Percentiles rank a stretch among this genome's conserved stretches.
These are phyloP conservation scores for Capitella teleta DNA, from an alignment of 1,140 invertebrate species.

Conservation along the genomic window DNA sequence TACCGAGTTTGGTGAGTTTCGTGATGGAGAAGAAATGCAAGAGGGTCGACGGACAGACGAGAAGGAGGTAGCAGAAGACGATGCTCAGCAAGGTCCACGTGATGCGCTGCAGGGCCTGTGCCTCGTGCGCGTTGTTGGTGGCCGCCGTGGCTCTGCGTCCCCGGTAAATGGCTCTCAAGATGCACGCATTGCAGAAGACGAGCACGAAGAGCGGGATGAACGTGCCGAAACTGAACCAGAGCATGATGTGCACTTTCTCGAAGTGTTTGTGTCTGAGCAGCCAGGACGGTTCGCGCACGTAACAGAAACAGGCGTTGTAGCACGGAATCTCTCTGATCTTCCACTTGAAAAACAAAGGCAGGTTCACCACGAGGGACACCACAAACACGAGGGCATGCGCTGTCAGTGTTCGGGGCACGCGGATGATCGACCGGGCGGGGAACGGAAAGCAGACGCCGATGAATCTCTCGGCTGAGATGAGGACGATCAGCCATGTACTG, in stretches of 20 bases:
- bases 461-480: not conserved
- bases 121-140: not conserved
- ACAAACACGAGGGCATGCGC: not conserved
- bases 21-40: not conserved
- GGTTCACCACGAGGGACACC: not conserved
- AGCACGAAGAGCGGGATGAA: constrained; percentile 1
- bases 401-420: not conserved
- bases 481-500: not conserved
- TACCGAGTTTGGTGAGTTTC: not conserved
- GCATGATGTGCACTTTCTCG: not conserved
- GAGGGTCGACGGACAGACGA: constrained; percentile 10
- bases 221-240: not conserved
- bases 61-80: constrained; percentile 3
- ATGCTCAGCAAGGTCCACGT: not conserved
- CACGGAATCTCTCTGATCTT: not conserved
- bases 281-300: not conserved
- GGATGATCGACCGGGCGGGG: not conserved
- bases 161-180: not conserved
- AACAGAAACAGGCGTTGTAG: not conserved
- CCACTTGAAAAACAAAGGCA: not conserved
- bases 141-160: too few species aligned
- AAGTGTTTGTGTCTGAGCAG: not conserved
- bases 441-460: not conserved
- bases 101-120: not conserved
- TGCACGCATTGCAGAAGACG: constrained; percentile 3